A percentile compares a stretch with the other conserved stretches of the same genome.
These are phyloP conservation scores for Homalodisca vitripennis DNA, from an alignment of 1,140 invertebrate genomes.

Conservation along the genomic window DNA sequence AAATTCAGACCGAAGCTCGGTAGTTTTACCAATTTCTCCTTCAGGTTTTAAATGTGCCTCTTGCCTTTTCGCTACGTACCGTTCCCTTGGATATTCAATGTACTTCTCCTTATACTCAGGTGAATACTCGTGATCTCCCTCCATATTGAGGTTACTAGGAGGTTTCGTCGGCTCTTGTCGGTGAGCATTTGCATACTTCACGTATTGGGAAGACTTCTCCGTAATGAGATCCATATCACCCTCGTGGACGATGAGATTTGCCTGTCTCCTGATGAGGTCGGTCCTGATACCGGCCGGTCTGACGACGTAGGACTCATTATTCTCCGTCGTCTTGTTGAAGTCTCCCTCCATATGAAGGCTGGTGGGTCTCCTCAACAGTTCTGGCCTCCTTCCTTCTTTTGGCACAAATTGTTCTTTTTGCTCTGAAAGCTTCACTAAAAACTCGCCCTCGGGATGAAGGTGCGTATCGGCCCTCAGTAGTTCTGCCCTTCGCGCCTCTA, in stretches of 20 bases:
- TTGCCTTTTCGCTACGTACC: conserved; percentile 29
- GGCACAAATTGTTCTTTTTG: conserved; percentile 26
- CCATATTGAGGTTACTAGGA: conserved; percentile 26
- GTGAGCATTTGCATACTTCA: background rate
- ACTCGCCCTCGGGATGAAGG: conserved; percentile 36
- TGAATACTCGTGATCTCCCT: conserved; percentile 27
- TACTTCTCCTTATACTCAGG: conserved; percentile 37
- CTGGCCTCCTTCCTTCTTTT: conserved; percentile 25
- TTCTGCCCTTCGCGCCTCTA: conserved; percentile 13
- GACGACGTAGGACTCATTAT: conserved; percentile 33
- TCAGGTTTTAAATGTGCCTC: conserved; percentile 34
- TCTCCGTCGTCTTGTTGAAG: conserved; percentile 33
- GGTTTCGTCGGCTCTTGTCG: background rate
- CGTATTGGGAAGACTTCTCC: conserved; percentile 28
- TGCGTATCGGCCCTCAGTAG: conserved; percentile 5
- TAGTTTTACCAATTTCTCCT: conserved; percentile 30
- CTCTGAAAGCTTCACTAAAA: conserved; percentile 29
- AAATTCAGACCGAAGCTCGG: conserved; percentile 27
- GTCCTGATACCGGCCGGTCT: conserved; percentile 15
- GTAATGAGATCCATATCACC: conserved; percentile 26
- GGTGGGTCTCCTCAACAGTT: conserved; percentile 33
- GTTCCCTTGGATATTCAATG: conserved; percentile 34
- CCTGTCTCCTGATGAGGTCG: background rate
- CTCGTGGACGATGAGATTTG: conserved; percentile 28
- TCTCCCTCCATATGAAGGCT: conserved; percentile 38